Base-by-base conservation (phyloP, 2,113 vertebrate genomes). In the Chamaea fasciata region DNA sequence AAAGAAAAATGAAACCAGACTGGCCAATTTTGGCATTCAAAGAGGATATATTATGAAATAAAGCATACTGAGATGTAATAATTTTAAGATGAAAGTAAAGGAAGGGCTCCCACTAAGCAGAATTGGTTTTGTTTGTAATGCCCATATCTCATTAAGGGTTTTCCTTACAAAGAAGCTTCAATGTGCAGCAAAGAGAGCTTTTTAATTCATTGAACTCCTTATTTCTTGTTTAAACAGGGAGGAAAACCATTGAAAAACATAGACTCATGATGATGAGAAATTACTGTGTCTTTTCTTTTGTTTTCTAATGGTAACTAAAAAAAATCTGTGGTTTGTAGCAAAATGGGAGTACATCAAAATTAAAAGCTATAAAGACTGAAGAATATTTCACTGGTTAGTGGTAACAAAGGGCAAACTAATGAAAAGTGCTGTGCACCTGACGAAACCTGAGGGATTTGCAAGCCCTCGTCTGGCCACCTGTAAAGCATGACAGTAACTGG, bases 11-110 rank as follows among this genome's bases (percentile, higher is more conserved):
- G 2, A 86, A 93, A 71, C 2, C 89, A 92, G 64, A 60, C 35
- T 56, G 56, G 35, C 23, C 20, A 55, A 19, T 78, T 86, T 46
- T 42, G 47, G 42, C 24, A 67, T 90, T 90, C 47, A 60, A 23
- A 65, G 68, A 81, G 13, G 56, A 39, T 69, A 10, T 57, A 33
- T 44, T 74, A 89, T 81, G 64, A 86, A 94, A 83, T 86, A 63
- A 14, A 86, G 26, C 52, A 44, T 47, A 59, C 18, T 47, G 47
- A 77, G 59, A 89, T 90, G 35, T 83, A 92, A 86, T 76, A 70
- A 55, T 93, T 90, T 87, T 89, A 92, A 89, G 80, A 90, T 92
- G 52, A 63, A 90, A 81, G 83, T 63, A 77, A 93, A 83, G 53
- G 35, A 74, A 86, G 46, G 35, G 46, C 50, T 94, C 39, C 46